These are phyloP conservation scores for Phyllopteryx taeniolatus DNA, from an alignment of 2,113 vertebrate species.

Conservation along the genomic window DNA sequence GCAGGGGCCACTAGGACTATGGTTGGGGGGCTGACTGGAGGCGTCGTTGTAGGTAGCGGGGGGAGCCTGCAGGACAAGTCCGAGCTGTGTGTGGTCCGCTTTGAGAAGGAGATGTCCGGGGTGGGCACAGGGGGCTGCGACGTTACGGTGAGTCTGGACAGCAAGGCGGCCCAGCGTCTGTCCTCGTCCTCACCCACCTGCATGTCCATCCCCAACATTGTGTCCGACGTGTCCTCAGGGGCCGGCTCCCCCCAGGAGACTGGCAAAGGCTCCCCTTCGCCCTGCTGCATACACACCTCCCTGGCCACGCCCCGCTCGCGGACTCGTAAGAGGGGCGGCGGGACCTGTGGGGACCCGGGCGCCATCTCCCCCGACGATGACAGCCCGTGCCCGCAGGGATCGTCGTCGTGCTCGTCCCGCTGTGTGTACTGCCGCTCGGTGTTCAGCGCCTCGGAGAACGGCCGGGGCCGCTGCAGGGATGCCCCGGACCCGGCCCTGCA, in stretches of 20 bases:
- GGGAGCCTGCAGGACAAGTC: slow-evolving; percentile 70
- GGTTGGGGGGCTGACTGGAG: slow-evolving; percentile 73
- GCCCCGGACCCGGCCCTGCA: slow-evolving; percentile 86
- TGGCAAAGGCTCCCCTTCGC: slow-evolving; percentile 71
- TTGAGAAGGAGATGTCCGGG: slow-evolving; percentile 77
- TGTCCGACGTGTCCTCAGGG: slow-evolving; percentile 63
- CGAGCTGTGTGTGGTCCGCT: slow-evolving; percentile 80
- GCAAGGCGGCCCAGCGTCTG: slow-evolving; percentile 69
- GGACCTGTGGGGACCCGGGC: slow-evolving; percentile 53
- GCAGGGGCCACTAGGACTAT: slow-evolving; percentile 74
- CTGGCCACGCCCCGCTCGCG: slow-evolving; percentile 73
- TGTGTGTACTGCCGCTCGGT: slow-evolving; percentile 90
- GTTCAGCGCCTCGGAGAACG: slow-evolving; percentile 84
- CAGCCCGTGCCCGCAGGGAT: slow-evolving; percentile 74
- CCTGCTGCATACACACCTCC: slow-evolving; percentile 78
- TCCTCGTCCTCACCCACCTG: slow-evolving; percentile 73
- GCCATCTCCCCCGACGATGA: slow-evolving; percentile 74
- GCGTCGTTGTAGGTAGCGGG: slow-evolving; percentile 72
- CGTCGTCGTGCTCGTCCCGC: slow-evolving; percentile 78
- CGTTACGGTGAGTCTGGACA: slow-evolving; percentile 72
- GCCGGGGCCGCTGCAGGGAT: slow-evolving; percentile 85
- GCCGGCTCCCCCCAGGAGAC: slow-evolving; percentile 74
- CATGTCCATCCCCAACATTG: slow-evolving; percentile 64
- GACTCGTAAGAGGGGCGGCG: slow-evolving; percentile 76
- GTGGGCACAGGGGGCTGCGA: slow-evolving; percentile 72